These are phyloP conservation scores for Phylloscopus whistleri DNA, from an alignment of 2,113 vertebrate genomes.

Conservation along the genomic window DNA sequence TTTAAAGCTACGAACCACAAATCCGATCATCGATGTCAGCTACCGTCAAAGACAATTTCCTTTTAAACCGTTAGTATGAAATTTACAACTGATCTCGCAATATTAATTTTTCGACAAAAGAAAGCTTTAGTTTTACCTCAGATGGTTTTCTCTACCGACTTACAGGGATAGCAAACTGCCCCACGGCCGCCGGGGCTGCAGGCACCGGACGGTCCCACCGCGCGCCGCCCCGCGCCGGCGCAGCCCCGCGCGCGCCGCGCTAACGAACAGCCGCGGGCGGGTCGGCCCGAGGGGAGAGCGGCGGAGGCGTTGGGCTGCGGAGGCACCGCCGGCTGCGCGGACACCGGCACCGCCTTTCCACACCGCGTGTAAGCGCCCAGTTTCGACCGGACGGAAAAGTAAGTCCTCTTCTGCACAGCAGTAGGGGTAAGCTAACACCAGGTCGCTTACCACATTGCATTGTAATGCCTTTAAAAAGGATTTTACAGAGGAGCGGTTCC, in stretches of 20 bases:
- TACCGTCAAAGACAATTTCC: not conserved
- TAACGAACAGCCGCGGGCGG: not conserved
- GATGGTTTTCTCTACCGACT: not conserved
- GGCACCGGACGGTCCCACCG: not conserved
- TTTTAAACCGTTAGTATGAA: not conserved
- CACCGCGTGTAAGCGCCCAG: rapidly evolving
- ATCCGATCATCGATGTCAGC: not conserved
- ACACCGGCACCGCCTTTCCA: not conserved
- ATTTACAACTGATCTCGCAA: not conserved
- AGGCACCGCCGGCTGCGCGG: not conserved
- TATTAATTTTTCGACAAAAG: rapidly evolving
- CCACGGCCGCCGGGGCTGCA: not conserved
- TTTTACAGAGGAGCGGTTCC: not conserved
- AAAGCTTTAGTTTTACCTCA: not conserved
- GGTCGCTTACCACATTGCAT: not conserved
- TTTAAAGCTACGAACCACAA: not conserved
- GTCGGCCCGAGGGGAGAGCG: not conserved
- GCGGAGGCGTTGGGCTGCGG: not conserved
- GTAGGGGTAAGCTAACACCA: not conserved
- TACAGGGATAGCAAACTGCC: not conserved
- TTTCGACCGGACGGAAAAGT: not conserved
- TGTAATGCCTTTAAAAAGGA: not conserved
- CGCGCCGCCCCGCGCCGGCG: not conserved
- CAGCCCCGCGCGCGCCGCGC: too few relatives aligned
- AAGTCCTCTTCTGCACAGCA: not conserved